Conservation (phyloP, 2,797 vertebrate genomes). For the Pogonophryne albipinna region DNA sequence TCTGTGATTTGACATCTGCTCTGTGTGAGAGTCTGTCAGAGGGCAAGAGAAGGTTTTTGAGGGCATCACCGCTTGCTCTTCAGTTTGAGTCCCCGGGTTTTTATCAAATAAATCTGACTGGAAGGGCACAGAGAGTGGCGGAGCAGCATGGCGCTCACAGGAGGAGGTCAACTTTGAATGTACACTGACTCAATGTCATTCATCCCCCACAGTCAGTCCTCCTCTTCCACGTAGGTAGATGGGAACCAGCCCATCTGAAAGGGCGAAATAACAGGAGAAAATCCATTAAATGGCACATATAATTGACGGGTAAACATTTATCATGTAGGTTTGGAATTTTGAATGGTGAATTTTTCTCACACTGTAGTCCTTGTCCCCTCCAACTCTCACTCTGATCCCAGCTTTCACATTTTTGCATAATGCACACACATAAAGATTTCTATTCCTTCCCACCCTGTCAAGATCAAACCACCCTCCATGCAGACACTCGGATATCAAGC, state of each 20-base stretch:
- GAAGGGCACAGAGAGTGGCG: constrained; percentile 37
- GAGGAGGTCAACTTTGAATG: constrained; percentile 32
- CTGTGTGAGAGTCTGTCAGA: constrained; percentile 59
- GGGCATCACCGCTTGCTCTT: constrained; percentile 43
- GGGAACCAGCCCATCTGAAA: constrained; percentile 96
- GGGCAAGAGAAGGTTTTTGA: constrained; percentile 52
- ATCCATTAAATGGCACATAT: constrained; percentile 4
- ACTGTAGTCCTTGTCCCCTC: background rate
- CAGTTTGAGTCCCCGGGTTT: constrained; percentile 47
- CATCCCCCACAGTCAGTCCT: constrained; percentile 81
- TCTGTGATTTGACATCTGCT: constrained; percentile 67
- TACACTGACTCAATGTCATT: constrained; percentile 6
- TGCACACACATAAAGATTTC: background rate
- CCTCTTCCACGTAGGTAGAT: constrained; percentile 94
- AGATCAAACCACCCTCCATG: background rate
- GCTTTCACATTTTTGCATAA: background rate
- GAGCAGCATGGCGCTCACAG: constrained; percentile 24
- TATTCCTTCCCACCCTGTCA: background rate
- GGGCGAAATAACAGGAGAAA: constrained; percentile 10
- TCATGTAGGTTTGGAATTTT: background rate
- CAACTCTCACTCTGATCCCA: background rate
- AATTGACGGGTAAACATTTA: background rate
- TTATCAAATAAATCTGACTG: constrained; percentile 56
- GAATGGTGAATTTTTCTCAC: background rate
- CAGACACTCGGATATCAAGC: background rate